Evolutionary conservation across 2,113 vertebrate genomes (phyloP).

Genomic region (Sterna hirundo): DNA sequence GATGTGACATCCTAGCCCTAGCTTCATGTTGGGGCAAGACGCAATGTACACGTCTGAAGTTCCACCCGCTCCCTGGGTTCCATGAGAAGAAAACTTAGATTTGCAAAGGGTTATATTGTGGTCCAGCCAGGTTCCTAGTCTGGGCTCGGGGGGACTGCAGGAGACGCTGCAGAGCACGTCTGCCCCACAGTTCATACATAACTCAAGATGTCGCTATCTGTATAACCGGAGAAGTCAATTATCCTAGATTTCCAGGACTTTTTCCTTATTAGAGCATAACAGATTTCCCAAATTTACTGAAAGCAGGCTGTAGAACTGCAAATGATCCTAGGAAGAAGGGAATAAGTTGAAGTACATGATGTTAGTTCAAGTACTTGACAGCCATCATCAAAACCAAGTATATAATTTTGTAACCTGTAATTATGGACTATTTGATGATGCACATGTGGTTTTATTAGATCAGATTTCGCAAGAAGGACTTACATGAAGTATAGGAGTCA

Average conservation of each 20-base stretch:
- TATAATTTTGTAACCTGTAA: not conserved
- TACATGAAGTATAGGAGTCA: not conserved
- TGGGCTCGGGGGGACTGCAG: not conserved
- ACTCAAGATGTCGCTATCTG: not conserved
- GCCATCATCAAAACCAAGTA: not conserved
- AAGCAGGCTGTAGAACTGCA: not conserved
- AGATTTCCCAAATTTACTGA: not conserved
- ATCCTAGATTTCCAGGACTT: not conserved
- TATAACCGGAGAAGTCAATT: not conserved
- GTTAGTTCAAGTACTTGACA: not conserved
- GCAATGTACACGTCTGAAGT: not conserved
- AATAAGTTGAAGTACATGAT: not conserved
- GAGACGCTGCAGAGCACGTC: not conserved
- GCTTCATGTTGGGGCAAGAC: not conserved
- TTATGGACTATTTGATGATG: not conserved
- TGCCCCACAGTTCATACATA: not conserved
- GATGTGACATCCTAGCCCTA: not conserved
- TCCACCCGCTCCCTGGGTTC: not conserved
- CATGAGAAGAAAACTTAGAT: not conserved
- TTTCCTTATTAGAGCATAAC: not conserved
- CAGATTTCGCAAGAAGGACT: not conserved
- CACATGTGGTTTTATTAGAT: not conserved
- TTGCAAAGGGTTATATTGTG: not conserved
- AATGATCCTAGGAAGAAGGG: not conserved
- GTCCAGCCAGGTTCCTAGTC: not conserved